phyloP scores from a whole-genome alignment of 2,797 vertebrate species.

The Helicolenus hilgendorfi region DNA sequence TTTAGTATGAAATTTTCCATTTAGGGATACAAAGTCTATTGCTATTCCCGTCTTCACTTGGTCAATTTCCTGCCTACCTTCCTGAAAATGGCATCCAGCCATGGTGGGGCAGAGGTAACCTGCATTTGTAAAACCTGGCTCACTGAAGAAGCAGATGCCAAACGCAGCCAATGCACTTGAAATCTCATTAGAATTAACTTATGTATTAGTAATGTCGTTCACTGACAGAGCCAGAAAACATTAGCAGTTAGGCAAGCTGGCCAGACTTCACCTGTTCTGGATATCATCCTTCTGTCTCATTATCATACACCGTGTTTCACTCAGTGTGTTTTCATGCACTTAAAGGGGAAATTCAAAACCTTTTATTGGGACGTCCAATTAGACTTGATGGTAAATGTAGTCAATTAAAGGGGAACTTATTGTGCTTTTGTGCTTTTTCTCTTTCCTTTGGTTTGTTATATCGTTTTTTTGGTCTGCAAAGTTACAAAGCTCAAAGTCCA shows the following conservation, averaged over 20 bases:
- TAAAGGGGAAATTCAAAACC: not conserved
- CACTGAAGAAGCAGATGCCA: not conserved
- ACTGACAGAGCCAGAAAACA: not conserved
- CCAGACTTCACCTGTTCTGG: not conserved
- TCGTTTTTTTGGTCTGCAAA: too few relatives aligned
- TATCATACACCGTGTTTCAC: not conserved
- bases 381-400: not conserved
- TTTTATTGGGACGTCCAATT: not conserved
- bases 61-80: not conserved
- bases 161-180: not conserved
- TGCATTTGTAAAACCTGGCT: not conserved
- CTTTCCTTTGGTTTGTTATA: too few relatives aligned
- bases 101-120: not conserved
- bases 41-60: not conserved
- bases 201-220: not conserved
- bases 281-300: conserved; percentile 4
- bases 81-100: not conserved
- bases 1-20: not conserved
- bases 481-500: too few relatives aligned
- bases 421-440: too few relatives aligned
- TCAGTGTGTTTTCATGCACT: not conserved
- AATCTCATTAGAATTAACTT: not conserved
- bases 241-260: not conserved
- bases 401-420: not conserved
- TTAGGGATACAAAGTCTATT: not conserved